A percentile compares a stretch with the other conserved stretches of the same genome.
These are phyloP conservation scores for Rhegmatorhina hoffmannsi DNA, from an alignment of 2,113 vertebrate genomes.

Conservation along the genomic window DNA sequence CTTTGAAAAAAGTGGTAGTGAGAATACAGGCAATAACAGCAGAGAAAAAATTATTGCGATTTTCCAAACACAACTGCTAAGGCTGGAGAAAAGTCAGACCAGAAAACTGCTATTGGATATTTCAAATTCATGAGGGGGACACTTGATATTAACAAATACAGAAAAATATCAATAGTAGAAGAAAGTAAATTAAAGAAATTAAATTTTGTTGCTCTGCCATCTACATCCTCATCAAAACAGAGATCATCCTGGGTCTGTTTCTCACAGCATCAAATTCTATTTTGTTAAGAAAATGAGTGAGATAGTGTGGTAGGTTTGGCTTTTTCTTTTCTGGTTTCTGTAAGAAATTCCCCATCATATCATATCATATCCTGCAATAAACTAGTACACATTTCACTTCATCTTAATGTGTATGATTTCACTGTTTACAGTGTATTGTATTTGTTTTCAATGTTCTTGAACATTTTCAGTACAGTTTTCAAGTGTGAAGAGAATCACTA, in stretches of 20 bases:
- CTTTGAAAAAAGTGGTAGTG: neutral
- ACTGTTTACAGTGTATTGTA: neutral
- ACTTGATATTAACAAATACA: neutral
- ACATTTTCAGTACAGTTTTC: neutral
- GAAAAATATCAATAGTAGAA: neutral
- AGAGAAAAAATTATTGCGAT: neutral
- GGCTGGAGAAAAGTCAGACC: neutral
- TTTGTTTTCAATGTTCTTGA: neutral
- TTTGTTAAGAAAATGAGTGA: neutral
- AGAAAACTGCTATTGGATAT: neutral
- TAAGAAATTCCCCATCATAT: neutral
- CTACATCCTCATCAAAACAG: neutral
- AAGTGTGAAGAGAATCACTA: neutral
- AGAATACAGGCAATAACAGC: neutral
- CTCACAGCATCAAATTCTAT: neutral
- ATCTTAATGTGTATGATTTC: neutral
- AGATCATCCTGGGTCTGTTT: neutral
- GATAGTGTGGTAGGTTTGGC: neutral
- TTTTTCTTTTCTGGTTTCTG: neutral
- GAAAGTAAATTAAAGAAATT: neutral
- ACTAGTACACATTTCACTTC: neutral
- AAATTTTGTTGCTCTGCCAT: neutral
- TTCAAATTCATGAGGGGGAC: neutral
- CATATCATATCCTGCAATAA: neutral
- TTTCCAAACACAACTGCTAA: neutral